These are phyloP conservation scores for Erebia aethiops DNA, from an alignment of 2,888 invertebrate species.

Conservation along the genomic window DNA sequence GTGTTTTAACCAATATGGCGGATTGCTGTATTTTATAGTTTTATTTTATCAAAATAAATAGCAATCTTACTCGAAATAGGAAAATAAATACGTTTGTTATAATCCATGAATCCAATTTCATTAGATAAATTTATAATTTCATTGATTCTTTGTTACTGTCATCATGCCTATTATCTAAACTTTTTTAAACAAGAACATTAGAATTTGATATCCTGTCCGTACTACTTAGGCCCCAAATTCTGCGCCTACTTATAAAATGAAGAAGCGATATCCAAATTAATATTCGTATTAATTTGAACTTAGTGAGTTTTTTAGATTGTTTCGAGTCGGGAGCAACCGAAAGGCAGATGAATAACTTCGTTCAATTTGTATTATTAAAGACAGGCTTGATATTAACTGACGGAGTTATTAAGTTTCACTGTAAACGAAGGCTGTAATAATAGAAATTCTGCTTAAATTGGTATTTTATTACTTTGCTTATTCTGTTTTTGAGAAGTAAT, in stretches of 20 bases:
- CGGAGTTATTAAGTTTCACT: neutral
- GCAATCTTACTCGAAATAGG: no score
- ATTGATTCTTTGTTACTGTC: no score
- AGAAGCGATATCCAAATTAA: constrained; percentile 1
- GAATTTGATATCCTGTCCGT: no score
- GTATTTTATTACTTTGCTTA: neutral
- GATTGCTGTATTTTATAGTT: no score
- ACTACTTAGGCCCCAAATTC: neutral
- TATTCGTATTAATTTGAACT: constrained; percentile 3
- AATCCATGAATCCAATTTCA: no score
- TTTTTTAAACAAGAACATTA: no score
- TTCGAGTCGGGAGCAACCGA: neutral
- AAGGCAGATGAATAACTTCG: neutral
- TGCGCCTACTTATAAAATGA: neutral
- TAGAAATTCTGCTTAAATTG: neutral
- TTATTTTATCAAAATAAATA: no score
- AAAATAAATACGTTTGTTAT: no score
- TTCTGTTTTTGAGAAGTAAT: neutral
- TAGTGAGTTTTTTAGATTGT: neutral
- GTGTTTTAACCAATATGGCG: no score
- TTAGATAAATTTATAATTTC: no score
- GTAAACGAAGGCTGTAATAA: neutral
- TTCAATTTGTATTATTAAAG: constrained; percentile 1
- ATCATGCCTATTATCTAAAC: no score
- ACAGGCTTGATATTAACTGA: constrained; percentile 2